Base-by-base conservation (phyloP, 2,797 vertebrate species). In the Dendrocincla tyrannina region DNA sequence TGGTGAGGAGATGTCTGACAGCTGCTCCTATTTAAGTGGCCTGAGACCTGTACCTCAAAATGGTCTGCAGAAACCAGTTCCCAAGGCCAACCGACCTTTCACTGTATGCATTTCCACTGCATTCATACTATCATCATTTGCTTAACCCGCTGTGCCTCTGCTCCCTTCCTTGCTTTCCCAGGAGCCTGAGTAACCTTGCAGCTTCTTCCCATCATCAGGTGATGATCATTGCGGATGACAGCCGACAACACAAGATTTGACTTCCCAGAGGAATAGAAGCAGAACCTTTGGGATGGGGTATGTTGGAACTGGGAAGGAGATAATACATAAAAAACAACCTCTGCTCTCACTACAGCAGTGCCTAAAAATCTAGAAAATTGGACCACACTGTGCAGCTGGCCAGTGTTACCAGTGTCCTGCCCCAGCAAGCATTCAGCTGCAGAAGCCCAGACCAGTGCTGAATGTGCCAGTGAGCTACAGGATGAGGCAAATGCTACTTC, bases 301-400 rank as follows among this genome's bases (percentile, higher is more conserved):
- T 55, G 12, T 14, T 63, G 55, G n/a, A 86, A 85, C n/a, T 13
- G 7, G 11, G 23, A 76, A 35, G 47, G 32, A 90, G 17, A 28
- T 42, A n/a, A 73, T 13, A 18, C 11, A 23, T 27, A 18, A 62
- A 83, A 46, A 42, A 3, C 9, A 25, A 4, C 25, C 25, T 69
- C 70, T 55, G 7, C 55, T 47, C 47, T 78, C 87, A 32, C 7
- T 46, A 20, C 10, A 74, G 13, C 20, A 74, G 28, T 44, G 25
- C 37, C 74, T 44, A 47, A 75, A 37, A 84, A 28, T 30, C 62
- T 33, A 28, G 46, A 3, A 91, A 81, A 91, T 8, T 24, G 23
- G 6, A 35, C 32, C 2, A 4, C 0, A 4, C 39, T 23, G 4
- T 30, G 47, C 17, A 50, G n/a, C 16, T 52, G 33, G 11, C 30